phyloP scores from a whole-genome alignment of 2,888 invertebrate species.

The Drosophila phalerata region DNA sequence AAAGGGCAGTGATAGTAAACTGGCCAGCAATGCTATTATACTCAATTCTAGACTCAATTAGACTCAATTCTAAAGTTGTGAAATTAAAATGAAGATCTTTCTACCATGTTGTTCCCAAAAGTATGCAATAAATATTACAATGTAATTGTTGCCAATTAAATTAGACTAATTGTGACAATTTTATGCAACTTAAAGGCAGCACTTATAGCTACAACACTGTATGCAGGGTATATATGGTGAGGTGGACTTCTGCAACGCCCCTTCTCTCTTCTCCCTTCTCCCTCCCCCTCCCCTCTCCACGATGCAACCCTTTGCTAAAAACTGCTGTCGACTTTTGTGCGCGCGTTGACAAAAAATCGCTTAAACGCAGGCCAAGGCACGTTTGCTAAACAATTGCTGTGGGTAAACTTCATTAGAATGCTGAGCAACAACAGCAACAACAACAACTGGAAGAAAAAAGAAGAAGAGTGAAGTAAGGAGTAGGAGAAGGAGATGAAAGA shows the following conservation, averaged over 20 bases:
- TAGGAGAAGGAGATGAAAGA: neutral
- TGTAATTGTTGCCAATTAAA: slow-evolving; percentile 1
- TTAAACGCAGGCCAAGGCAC: slow-evolving; percentile 83
- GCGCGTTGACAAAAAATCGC: slow-evolving; percentile 79
- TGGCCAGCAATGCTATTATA: no score
- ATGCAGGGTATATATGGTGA: slow-evolving; percentile 11
- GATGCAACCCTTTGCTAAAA: slow-evolving; percentile 11
- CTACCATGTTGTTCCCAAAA: neutral
- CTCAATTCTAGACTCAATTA: no score
- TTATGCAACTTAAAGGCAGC: neutral
- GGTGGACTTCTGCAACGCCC: neutral
- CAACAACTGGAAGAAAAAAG: slow-evolving; percentile 3
- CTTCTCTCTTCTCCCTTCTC: no score
- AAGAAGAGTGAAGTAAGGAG: neutral
- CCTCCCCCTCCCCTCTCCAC: neutral
- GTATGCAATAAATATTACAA: neutral
- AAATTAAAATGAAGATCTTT: neutral
- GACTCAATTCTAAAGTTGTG: neutral
- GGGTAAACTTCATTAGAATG: slow-evolving; percentile 84
- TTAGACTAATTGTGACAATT: neutral
- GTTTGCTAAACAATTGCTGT: slow-evolving; percentile 84
- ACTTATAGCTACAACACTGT: neutral
- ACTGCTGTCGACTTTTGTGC: slow-evolving; percentile 70
- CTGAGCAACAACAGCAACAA: slow-evolving; percentile 49
- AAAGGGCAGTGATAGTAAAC: no score